Evolutionary conservation across 2,888 invertebrate species (phyloP).

Genomic region (Sceliomorpha sp.): DNA sequence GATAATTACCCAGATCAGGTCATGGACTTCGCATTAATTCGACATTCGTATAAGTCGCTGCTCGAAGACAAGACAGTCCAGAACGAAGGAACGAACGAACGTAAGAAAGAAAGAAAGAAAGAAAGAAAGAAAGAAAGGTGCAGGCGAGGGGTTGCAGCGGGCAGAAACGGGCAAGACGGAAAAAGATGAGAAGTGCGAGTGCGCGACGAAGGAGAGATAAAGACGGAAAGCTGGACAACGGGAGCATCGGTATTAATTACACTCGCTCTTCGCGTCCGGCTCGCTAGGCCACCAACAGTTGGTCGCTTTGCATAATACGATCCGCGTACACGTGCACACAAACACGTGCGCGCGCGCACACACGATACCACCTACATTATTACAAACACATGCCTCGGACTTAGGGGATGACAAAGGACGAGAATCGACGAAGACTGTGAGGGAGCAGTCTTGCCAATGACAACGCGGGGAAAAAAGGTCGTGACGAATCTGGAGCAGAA

Average conservation of each 20-base stretch:
- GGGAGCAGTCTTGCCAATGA: slow-evolving; percentile 28
- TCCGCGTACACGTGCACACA: no score
- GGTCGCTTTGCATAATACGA: slow-evolving; percentile 74
- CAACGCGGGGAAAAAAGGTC: slow-evolving; percentile 36
- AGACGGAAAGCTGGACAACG: slow-evolving; percentile 50
- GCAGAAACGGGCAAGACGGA: slow-evolving; percentile 29
- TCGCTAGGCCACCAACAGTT: slow-evolving; percentile 68
- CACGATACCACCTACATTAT: no score
- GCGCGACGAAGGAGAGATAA: slow-evolving; percentile 26
- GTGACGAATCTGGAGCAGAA: slow-evolving; percentile 5
- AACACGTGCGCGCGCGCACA: no score
- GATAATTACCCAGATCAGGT: slow-evolving; percentile 59
- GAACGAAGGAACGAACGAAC: slow-evolving; percentile 34
- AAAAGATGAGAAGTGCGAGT: slow-evolving; percentile 36
- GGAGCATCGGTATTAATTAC: slow-evolving; percentile 61
- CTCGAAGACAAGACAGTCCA: slow-evolving; percentile 33
- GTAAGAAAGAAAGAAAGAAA: slow-evolving; percentile 34
- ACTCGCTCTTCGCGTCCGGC: slow-evolving; percentile 63
- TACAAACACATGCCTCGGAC: slow-evolving; percentile 58
- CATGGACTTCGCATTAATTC: slow-evolving; percentile 55
- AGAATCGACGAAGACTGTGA: slow-evolving; percentile 23
- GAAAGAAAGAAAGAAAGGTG: slow-evolving; percentile 30
- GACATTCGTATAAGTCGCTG: slow-evolving; percentile 50
- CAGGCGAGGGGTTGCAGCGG: slow-evolving; percentile 27
- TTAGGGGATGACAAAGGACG: slow-evolving; percentile 59